phyloP scores from a whole-genome alignment of 1,140 invertebrate genomes.

The Atta colombica region DNA sequence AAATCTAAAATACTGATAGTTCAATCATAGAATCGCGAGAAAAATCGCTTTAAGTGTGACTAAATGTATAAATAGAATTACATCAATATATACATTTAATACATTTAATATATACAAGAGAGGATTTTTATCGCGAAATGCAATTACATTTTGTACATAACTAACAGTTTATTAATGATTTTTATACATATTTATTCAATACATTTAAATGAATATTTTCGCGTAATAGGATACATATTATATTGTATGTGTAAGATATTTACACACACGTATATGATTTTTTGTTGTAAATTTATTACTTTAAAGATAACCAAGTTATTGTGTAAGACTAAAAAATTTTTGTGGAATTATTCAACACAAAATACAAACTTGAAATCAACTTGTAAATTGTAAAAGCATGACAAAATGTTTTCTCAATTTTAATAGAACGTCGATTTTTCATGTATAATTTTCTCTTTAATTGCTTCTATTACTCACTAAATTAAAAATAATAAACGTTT shows the following conservation, averaged over 20 bases:
- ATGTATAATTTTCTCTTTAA: neutral
- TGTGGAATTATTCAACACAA: neutral
- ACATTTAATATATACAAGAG: neutral
- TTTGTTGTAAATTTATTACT: neutral
- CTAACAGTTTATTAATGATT: neutral
- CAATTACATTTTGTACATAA: neutral
- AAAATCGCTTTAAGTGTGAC: neutral
- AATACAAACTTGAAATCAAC: neutral
- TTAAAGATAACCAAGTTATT: conserved; percentile 1
- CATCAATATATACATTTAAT: neutral
- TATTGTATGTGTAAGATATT: too few relatives aligned
- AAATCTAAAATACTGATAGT: neutral
- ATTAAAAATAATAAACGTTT: conserved; percentile 2
- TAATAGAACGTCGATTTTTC: neutral
- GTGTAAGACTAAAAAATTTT: neutral
- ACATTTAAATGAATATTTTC: neutral
- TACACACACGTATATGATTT: neutral
- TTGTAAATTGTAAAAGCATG: neutral
- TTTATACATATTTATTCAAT: neutral
- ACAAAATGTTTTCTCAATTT: neutral
- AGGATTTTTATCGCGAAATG: neutral
- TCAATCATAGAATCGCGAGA: neutral
- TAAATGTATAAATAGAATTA: neutral
- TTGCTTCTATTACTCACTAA: neutral
- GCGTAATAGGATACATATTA: neutral